Evolutionary conservation across 2,888 invertebrate species (phyloP).

Genomic region (Drosophila mulleri): DNA sequence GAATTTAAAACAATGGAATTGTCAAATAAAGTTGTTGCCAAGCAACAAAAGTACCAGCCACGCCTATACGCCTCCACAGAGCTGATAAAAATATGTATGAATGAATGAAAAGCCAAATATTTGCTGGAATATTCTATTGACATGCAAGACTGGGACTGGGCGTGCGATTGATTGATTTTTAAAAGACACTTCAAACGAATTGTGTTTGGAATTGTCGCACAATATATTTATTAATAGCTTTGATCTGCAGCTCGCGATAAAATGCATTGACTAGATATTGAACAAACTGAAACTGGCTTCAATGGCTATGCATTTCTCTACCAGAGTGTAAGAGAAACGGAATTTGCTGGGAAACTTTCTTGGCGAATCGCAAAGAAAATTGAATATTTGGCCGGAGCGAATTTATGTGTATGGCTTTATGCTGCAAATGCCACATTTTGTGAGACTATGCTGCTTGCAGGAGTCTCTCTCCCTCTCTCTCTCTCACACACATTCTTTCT

Average conservation of each 20-base stretch:
- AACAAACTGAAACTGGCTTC: slow-evolving; percentile 11
- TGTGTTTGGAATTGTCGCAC: slow-evolving; percentile 7
- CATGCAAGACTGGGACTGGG: slow-evolving; percentile 28
- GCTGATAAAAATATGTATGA: slow-evolving; percentile 4
- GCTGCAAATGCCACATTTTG: slow-evolving; percentile 48
- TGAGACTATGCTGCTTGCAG: not conserved
- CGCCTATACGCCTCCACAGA: not conserved
- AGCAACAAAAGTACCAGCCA: slow-evolving; percentile 8
- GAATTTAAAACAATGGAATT: slow-evolving; percentile 8
- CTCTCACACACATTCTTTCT: too few species aligned
- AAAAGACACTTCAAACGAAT: not conserved
- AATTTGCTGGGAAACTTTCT: slow-evolving; percentile 47
- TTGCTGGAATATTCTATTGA: slow-evolving; percentile 28
- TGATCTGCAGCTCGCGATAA: slow-evolving; percentile 3
- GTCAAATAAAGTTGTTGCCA: slow-evolving; percentile 43
- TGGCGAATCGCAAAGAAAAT: slow-evolving; percentile 40
- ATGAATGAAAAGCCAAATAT: slow-evolving; percentile 15
- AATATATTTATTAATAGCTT: slow-evolving; percentile 28
- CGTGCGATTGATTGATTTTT: slow-evolving; percentile 36
- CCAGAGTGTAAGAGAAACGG: slow-evolving; percentile 10
- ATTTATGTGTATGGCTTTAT: slow-evolving; percentile 74
- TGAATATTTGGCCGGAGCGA: slow-evolving; percentile 51
- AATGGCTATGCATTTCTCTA: slow-evolving; percentile 21
- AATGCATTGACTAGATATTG: slow-evolving; percentile 20
- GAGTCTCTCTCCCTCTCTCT: not conserved